phyloP scores from a whole-genome alignment of 2,797 vertebrate species.

The Semotilus atromaculatus region DNA sequence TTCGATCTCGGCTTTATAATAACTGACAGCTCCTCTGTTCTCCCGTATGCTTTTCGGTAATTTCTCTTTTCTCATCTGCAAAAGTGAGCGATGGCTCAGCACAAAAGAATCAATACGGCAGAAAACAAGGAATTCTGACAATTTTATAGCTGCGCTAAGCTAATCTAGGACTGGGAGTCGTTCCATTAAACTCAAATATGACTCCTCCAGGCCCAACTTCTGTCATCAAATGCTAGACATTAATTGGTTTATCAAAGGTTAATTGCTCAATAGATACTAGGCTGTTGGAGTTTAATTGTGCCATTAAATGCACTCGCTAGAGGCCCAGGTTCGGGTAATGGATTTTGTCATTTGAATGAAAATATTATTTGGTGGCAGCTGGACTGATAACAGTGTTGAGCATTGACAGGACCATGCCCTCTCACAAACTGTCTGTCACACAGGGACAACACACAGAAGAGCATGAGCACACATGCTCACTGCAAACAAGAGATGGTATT shows the following conservation, averaged over 20 bases:
- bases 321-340: conserved; percentile 69
- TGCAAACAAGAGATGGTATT: conserved; percentile 46
- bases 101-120: conserved; percentile 74
- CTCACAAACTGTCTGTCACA: conserved; percentile 26
- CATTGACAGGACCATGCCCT: conserved; percentile 26
- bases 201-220: conserved; percentile 76
- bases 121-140: conserved; percentile 67
- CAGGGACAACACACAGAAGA: conserved; percentile 32
- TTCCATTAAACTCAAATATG: conserved; percentile 76
- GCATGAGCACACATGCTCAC: conserved; percentile 41
- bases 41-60: conserved; percentile 45
- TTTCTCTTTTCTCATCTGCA: conserved; percentile 59
- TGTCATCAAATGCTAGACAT: conserved; percentile 79
- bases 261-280: conserved; percentile 78
- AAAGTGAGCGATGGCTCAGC: conserved; percentile 55
- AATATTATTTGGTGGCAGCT: conserved; percentile 66
- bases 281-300: conserved; percentile 79
- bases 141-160: conserved; percentile 69
- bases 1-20: conserved; percentile 44
- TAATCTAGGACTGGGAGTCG: conserved; percentile 70
- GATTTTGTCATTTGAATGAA: conserved; percentile 70
- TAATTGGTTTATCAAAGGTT: conserved; percentile 85
- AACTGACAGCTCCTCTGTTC: conserved; percentile 49
- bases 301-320: conserved; percentile 77
- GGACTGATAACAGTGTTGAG: conserved; percentile 61